A percentile compares a stretch with the other conserved stretches of the same genome.
These are phyloP conservation scores for Thecophora atra DNA, from an alignment of 2,888 invertebrate species.

Conservation along the genomic window DNA sequence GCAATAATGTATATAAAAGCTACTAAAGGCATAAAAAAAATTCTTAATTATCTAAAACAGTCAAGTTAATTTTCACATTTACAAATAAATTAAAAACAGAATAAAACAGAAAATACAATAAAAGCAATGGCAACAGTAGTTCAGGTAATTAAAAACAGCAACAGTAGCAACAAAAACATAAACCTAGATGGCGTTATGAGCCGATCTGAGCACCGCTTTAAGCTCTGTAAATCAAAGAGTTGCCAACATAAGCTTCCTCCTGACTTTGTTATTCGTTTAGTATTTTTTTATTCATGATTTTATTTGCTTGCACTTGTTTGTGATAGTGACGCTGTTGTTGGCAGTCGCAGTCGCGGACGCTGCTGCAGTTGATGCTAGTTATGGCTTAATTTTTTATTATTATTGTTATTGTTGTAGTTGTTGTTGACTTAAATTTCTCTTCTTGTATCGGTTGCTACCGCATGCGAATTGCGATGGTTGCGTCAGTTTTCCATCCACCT, in stretches of 20 bases:
- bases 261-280: background rate
- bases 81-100: no score
- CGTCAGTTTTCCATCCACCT: constrained; percentile 31
- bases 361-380: background rate
- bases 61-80: no score
- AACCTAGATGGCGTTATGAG: constrained; percentile 2
- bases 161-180: constrained; percentile 3
- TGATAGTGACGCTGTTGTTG: constrained; percentile 13
- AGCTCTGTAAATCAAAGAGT: constrained; percentile 2
- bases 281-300: background rate
- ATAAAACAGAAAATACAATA: background rate
- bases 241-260: constrained; percentile 15
- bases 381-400: constrained; percentile 7
- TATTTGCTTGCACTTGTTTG: background rate
- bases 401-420: constrained; percentile 11
- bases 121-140: background rate
- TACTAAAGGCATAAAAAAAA: background rate
- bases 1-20: background rate
- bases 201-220: constrained; percentile 5
- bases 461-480: constrained; percentile 15
- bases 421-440: background rate
- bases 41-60: no score
- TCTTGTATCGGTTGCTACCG: background rate
- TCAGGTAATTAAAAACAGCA: background rate
- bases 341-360: background rate